Conservation (phyloP, 2,113 vertebrate genomes). For the Saguinus imperator region DNA sequence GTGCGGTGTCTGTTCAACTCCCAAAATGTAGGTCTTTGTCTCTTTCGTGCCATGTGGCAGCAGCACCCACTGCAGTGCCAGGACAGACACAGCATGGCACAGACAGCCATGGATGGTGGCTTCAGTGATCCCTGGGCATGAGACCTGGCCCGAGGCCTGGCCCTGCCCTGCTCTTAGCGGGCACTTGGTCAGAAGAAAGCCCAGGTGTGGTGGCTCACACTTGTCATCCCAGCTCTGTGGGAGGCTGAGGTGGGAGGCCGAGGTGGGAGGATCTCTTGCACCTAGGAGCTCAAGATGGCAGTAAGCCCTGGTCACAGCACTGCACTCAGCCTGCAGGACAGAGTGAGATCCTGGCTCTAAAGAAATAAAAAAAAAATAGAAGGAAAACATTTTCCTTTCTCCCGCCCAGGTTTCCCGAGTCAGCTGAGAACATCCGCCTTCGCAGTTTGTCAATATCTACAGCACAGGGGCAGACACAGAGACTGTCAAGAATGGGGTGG, state of each 20-base stretch:
- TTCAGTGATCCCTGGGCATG: neutral
- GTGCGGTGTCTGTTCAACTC: neutral
- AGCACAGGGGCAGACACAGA: fast-evolving
- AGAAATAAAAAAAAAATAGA: neutral
- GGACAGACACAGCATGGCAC: neutral
- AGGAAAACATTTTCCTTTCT: neutral
- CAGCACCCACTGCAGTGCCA: neutral
- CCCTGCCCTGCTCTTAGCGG: too few species aligned
- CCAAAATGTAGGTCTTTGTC: neutral
- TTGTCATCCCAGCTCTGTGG: too few species aligned
- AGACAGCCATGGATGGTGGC: fast-evolving
- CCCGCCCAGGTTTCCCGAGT: neutral
- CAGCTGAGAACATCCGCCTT: neutral
- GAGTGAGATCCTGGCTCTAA: too few species aligned
- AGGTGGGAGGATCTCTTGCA: too few species aligned
- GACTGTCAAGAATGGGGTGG: too few species aligned
- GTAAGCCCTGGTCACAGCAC: too few species aligned
- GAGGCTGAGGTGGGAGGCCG: too few species aligned
- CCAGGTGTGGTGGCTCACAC: too few species aligned
- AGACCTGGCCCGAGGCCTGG: too few species aligned
- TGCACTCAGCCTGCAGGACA: too few species aligned
- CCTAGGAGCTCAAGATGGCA: too few species aligned
- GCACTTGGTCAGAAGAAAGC: too few species aligned
- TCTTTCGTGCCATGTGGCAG: neutral
- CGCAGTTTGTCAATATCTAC: neutral